phyloP scores from a whole-genome alignment of 2,797 vertebrate genomes.

The Rhabdophis nuchalis region DNA sequence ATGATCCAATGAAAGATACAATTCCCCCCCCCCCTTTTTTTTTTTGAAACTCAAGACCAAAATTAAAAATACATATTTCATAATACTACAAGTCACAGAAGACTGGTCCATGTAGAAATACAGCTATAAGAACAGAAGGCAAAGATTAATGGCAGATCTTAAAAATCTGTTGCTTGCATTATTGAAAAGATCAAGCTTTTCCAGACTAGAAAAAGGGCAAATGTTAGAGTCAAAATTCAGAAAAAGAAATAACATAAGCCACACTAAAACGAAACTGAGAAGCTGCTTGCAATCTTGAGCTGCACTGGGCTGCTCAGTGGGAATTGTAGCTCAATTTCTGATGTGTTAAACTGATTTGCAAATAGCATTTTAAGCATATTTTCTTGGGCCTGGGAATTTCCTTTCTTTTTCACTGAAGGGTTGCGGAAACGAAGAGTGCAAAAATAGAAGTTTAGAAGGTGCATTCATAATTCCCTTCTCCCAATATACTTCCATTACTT shows the following conservation, averaged over 20 bases:
- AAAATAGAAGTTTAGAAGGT: not conserved
- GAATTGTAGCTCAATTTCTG: not conserved
- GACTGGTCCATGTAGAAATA: conserved; percentile 14
- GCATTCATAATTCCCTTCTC: not conserved
- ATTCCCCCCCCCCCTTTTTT: conserved; percentile 6
- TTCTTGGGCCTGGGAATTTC: not conserved
- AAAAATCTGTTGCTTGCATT: not conserved
- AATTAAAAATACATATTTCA: not conserved
- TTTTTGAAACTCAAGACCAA: not conserved
- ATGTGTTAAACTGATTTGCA: not conserved
- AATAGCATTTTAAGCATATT: not conserved
- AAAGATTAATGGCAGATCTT: conserved; percentile 22
- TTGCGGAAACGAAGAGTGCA: not conserved
- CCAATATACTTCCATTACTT: not conserved
- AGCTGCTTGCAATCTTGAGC: not conserved
- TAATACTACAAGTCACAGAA: not conserved
- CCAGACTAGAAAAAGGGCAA: not conserved
- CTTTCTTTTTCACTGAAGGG: not conserved
- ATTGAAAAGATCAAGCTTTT: conserved; percentile 11
- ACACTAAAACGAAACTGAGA: not conserved
- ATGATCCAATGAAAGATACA: not conserved
- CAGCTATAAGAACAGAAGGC: conserved; percentile 8
- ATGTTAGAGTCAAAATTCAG: not conserved
- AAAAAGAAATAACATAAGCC: not conserved
- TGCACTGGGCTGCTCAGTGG: not conserved